phyloP scores from a whole-genome alignment of 2,113 vertebrate species.

The Hemiscyllium ocellatum region DNA sequence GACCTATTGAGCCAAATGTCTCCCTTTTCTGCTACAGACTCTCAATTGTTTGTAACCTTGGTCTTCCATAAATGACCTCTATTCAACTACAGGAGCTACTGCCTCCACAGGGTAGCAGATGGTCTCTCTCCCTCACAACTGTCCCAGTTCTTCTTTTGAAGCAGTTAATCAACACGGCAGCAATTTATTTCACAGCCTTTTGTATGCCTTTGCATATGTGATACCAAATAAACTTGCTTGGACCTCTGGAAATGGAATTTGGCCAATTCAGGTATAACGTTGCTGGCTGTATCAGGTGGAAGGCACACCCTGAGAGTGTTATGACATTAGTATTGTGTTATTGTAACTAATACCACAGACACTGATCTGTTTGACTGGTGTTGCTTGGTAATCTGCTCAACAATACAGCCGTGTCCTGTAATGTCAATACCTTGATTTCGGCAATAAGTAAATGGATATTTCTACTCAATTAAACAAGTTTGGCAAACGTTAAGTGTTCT shows the following conservation, averaged over 20 bases:
- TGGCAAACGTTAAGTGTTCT: neutral
- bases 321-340: neutral
- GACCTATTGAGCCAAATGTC: neutral
- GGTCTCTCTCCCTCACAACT: neutral
- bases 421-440: neutral
- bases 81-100: neutral
- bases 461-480: constrained; percentile 6
- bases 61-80: neutral
- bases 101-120: neutral
- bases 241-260: neutral
- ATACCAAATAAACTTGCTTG: neutral
- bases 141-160: neutral
- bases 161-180: neutral
- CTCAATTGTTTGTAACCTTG: neutral
- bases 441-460: constrained; percentile 11
- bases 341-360: neutral
- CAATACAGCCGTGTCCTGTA: neutral
- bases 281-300: neutral
- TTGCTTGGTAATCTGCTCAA: neutral
- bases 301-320: neutral
- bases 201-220: neutral
- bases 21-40: neutral
- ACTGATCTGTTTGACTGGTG: neutral
- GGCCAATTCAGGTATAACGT: neutral
- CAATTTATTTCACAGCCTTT: neutral